Percentiles rank a stretch among this genome's conserved stretches.
These are phyloP conservation scores for Mesoligia furuncula DNA, from an alignment of 2,888 invertebrate genomes.

Conservation along the genomic window DNA sequence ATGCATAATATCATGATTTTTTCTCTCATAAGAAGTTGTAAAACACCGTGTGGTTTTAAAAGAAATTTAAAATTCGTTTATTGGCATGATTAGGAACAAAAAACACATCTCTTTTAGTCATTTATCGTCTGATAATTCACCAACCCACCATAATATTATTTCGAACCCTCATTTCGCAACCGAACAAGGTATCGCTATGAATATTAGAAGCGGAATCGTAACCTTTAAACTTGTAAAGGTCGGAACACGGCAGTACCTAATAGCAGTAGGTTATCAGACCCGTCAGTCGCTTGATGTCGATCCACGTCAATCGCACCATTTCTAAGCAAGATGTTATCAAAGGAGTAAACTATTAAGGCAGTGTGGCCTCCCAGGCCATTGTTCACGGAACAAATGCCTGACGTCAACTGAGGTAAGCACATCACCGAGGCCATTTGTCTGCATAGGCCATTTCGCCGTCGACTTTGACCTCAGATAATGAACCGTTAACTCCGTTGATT, in stretches of 20 bases:
- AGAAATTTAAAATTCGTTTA: not conserved
- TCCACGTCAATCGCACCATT: constrained; percentile 11
- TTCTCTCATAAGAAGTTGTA: not conserved
- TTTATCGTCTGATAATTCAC: not conserved
- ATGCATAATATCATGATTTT: not conserved
- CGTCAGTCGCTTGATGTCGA: constrained; percentile 9
- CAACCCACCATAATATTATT: not conserved
- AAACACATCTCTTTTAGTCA: too few species aligned
- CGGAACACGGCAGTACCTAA: not conserved
- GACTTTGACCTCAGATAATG: constrained; percentile 16
- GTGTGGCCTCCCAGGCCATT: constrained; percentile 15
- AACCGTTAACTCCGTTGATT: not conserved
- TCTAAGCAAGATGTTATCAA: constrained; percentile 25
- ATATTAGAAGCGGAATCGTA: not conserved
- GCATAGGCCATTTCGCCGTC: not conserved
- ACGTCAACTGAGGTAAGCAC: constrained; percentile 21
- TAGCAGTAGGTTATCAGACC: constrained; percentile 13
- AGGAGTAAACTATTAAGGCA: constrained; percentile 9
- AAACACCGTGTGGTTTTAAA: not conserved
- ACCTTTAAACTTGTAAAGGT: not conserved
- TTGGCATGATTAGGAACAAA: not conserved
- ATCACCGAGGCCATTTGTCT: constrained; percentile 23
- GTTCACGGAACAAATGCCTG: constrained; percentile 16
- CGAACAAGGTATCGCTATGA: not conserved
- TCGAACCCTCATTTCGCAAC: not conserved